These are phyloP conservation scores for Dasysyrphus albostriatus DNA, from an alignment of 2,888 invertebrate species.

Conservation along the genomic window DNA sequence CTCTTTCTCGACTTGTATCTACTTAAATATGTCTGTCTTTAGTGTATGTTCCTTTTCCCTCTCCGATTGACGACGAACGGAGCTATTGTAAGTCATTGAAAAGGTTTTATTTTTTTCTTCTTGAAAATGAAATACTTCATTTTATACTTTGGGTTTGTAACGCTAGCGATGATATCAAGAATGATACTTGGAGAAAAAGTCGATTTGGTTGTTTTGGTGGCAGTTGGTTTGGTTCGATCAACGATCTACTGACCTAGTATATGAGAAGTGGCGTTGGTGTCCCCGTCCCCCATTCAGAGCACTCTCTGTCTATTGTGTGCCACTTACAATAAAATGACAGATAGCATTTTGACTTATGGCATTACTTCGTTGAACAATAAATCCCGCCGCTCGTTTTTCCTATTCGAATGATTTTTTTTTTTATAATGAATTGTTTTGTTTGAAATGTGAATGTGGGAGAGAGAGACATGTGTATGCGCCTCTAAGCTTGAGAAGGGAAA, in stretches of 20 bases:
- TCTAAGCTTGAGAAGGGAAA: conserved; percentile 4
- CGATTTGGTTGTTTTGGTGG: conserved; percentile 55
- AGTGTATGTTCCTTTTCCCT: neutral
- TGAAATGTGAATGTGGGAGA: conserved; percentile 11
- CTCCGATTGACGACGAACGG: neutral
- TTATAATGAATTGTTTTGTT: conserved; percentile 45
- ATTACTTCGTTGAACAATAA: conserved; percentile 44
- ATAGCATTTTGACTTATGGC: conserved; percentile 72
- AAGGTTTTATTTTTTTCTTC: conserved; percentile 11
- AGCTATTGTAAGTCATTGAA: conserved; percentile 52
- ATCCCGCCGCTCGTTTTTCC: conserved; percentile 43
- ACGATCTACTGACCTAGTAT: conserved; percentile 73
- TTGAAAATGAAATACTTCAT: conserved; percentile 55
- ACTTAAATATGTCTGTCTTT: conserved; percentile 49
- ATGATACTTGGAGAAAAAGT: conserved; percentile 39
- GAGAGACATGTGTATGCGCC: neutral
- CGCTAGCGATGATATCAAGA: conserved; percentile 60
- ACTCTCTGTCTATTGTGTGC: conserved; percentile 55
- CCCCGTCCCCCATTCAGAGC: conserved; percentile 9
- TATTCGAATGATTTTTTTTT: conserved; percentile 41
- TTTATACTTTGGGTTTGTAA: conserved; percentile 48
- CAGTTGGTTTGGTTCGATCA: conserved; percentile 27
- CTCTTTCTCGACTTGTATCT: conserved; percentile 48
- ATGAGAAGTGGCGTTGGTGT: conserved; percentile 40
- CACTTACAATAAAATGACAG: conserved; percentile 67